Conservation (phyloP, 2,113 vertebrate species). For the Hydrolagus affinis region DNA sequence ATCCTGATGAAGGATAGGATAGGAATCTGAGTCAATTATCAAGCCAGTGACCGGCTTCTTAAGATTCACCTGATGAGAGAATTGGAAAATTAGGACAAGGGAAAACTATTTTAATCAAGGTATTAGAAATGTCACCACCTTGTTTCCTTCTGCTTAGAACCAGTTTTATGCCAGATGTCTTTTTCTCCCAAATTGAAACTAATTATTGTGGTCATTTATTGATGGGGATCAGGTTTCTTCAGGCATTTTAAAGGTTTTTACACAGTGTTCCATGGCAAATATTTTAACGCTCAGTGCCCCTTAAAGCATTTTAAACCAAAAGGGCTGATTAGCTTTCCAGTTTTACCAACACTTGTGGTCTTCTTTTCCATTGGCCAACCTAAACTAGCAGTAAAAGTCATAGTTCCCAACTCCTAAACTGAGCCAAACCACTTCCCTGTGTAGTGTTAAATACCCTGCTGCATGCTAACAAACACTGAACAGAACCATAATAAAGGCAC, state of each 20-base stretch:
- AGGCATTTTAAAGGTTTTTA: conserved; percentile 39
- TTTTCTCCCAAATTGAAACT: conserved; percentile 46
- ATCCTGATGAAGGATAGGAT: conserved; percentile 59
- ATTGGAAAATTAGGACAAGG: conserved; percentile 48
- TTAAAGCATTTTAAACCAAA: conserved; percentile 1
- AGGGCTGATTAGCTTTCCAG: neutral
- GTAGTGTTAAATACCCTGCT: neutral
- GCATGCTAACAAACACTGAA: too few species aligned
- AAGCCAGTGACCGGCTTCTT: conserved; percentile 45
- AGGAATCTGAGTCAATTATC: conserved; percentile 65
- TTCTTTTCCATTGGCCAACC: neutral
- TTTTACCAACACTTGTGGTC: neutral
- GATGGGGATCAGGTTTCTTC: conserved; percentile 41
- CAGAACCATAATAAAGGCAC: too few species aligned
- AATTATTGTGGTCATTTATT: conserved; percentile 42
- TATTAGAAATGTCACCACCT: conserved; percentile 48
- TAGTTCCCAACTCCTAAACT: neutral
- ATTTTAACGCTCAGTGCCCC: neutral
- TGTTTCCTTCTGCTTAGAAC: conserved; percentile 41
- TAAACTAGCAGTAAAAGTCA: neutral
- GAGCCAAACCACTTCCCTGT: neutral
- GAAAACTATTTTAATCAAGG: conserved; percentile 58
- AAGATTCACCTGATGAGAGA: conserved; percentile 67
- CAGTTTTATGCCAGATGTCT: conserved; percentile 47
- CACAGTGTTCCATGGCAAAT: conserved; percentile 37